Base-by-base conservation (phyloP, 64 coral and sea anemone species). In the Porites lutea region DNA sequence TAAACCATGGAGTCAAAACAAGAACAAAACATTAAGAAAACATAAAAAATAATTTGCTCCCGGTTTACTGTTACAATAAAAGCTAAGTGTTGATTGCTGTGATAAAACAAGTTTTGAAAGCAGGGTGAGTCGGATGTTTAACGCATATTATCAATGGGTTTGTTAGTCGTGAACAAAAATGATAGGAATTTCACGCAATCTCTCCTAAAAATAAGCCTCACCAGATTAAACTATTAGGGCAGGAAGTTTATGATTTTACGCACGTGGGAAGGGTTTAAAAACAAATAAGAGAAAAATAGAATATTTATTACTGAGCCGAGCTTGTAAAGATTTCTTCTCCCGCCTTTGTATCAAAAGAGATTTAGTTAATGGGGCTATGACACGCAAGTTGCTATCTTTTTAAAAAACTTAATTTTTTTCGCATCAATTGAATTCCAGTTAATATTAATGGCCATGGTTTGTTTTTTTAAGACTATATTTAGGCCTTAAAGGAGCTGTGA, bases 121-220 rank as follows among this genome's bases (percentile, higher is more conserved):
- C 16, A 4, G 81, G 45, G 47, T 62, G 13, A 81, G 5, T 4
- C 54, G 78, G 13, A 81, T 62, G 13, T 9, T 74, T 12, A 13
- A 13, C 4, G 18, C 4, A 65, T 74, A 7, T 12, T 13, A 43
- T 13, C 13, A 44, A 54, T 11, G 78, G 23, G 4, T 68, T 12
- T 37, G 27, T 37, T 37, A 37, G 59, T 21, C 16, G 19, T 12
- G 3, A 51, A 52, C 0, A 4, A 12, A 50, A 84, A 84, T 84
- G 19, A 22, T 22, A 8, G 81, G 81, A 21, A 84, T 84, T 53
- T 84, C 81, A 84, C 48, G 81, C 67, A 67, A 66, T 6, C 18
- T 21, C 45, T 12, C 18, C 48, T 84, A 69, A 67, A 84, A 84
- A 84, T 84, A 84, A 22, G 3, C 19, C 46, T 67, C 53, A 49